A percentile compares a stretch with the other conserved stretches of the same genome.
phyloP scores from a whole-genome alignment of 1,140 invertebrate genomes.

The Phocides pigmalion region DNA sequence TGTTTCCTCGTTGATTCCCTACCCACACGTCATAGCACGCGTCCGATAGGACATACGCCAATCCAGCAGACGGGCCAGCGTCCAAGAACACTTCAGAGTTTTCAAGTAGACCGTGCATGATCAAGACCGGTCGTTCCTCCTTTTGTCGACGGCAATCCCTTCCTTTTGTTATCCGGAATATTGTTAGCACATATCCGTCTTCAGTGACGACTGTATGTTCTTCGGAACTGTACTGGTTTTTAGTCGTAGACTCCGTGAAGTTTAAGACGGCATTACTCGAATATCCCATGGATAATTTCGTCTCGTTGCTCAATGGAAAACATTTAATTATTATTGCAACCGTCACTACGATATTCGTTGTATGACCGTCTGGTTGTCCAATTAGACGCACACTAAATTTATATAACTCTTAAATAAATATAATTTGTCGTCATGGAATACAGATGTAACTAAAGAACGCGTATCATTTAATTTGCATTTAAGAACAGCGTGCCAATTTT shows the following conservation, averaged over 20 bases:
- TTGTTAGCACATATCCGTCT: slow-evolving; percentile 25
- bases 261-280: slow-evolving; percentile 43
- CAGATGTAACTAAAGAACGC: no score
- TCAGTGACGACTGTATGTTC: slow-evolving; percentile 25
- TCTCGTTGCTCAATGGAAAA: slow-evolving; percentile 24
- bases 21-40: slow-evolving; percentile 30
- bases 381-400: no score
- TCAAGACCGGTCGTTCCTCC: slow-evolving; percentile 6
- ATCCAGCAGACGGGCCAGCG: slow-evolving; percentile 21
- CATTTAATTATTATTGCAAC: background rate
- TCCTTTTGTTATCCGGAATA: slow-evolving; percentile 15
- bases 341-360: background rate
- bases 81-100: slow-evolving; percentile 19
- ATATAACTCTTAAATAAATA: no score
- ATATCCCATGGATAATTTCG: slow-evolving; percentile 43
- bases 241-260: slow-evolving; percentile 46
- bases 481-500: no score
- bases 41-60: slow-evolving; percentile 23
- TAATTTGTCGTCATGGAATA: no score
- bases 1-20: slow-evolving; percentile 29
- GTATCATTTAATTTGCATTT: no score
- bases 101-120: slow-evolving; percentile 26
- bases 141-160: background rate
- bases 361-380: no score
- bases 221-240: slow-evolving; percentile 42